Conservation (phyloP, 2,113 vertebrate species). For the Leptosomus discolor region DNA sequence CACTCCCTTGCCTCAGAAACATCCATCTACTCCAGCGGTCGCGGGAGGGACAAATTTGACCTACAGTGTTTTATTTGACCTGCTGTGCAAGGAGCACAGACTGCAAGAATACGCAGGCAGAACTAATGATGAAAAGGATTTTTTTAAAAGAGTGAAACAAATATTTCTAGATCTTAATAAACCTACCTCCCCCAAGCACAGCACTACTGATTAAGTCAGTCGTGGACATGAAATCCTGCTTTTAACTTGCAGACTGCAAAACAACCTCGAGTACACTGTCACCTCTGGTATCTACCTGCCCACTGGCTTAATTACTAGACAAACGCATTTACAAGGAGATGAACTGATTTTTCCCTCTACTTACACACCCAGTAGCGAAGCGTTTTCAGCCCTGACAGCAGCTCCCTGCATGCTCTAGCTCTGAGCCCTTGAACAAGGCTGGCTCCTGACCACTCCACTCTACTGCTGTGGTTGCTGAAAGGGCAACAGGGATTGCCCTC, state of each 20-base stretch:
- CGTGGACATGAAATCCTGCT: not conserved
- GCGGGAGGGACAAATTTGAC: not conserved
- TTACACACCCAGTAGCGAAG: not conserved
- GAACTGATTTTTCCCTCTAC: no score
- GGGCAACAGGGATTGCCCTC: not conserved
- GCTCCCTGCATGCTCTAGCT: not conserved
- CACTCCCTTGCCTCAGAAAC: not conserved
- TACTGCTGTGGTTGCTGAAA: not conserved
- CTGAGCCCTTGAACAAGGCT: not conserved
- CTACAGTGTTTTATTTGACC: not conserved
- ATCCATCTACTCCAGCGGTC: not conserved
- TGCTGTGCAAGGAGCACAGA: not conserved
- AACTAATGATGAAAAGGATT: not conserved
- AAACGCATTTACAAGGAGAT: not conserved
- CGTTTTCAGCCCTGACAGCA: not conserved
- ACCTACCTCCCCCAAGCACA: not conserved
- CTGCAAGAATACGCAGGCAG: not conserved
- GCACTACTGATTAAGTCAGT: not conserved
- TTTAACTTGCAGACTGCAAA: not conserved
- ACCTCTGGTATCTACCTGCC: no score
- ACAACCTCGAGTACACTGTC: rapidly evolving
- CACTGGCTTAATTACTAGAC: not conserved
- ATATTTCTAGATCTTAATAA: not conserved
- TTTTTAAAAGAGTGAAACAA: not conserved
- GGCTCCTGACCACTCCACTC: not conserved